Evolutionary conservation across 2,797 vertebrate genomes (phyloP).

Genomic region (Phalanger gymnotis): DNA sequence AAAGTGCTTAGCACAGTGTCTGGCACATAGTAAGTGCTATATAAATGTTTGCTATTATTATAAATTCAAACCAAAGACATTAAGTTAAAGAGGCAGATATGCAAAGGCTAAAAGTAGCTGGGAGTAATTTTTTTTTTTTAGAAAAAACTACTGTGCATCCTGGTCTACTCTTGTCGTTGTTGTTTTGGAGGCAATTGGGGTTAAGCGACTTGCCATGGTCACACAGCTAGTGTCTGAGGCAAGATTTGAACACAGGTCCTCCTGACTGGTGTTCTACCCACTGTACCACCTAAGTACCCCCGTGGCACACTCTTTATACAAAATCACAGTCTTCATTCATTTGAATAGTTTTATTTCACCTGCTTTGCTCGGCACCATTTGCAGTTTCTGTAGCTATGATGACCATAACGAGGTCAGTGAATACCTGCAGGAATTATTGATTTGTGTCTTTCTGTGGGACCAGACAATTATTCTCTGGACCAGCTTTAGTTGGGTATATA

Average conservation of each 20-base stretch:
- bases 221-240: background rate
- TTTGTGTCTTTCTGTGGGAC: slow-evolving; percentile 35
- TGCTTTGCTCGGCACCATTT: slow-evolving; percentile 38
- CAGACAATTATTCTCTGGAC: background rate
- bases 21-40: background rate
- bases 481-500: background rate
- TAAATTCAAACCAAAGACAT: background rate
- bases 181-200: background rate
- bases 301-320: background rate
- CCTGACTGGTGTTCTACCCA: background rate
- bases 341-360: slow-evolving; percentile 24
- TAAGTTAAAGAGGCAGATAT: background rate
- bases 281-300: background rate
- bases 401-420: slow-evolving; percentile 14
- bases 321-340: background rate
- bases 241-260: background rate
- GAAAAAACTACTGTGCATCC: background rate
- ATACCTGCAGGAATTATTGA: background rate
- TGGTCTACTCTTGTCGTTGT: background rate
- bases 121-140: background rate
- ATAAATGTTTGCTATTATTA: background rate
- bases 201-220: background rate
- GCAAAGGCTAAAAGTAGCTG: background rate
- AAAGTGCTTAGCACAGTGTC: background rate
- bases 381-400: slow-evolving; percentile 48